These are phyloP conservation scores for Pemphigus obesinymphae DNA, from an alignment of 1,140 invertebrate genomes.

Conservation along the genomic window DNA sequence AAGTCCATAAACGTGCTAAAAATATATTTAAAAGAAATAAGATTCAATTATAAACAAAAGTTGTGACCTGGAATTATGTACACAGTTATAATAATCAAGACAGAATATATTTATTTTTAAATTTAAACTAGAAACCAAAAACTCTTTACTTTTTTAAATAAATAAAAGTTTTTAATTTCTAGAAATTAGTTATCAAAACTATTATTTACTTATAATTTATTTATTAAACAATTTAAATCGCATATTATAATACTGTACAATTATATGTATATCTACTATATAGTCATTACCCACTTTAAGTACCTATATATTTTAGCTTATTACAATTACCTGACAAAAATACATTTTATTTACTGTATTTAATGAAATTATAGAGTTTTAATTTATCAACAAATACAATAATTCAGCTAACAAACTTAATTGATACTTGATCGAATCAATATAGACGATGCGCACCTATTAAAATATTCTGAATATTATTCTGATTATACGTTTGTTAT, in stretches of 20 bases:
- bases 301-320: no score
- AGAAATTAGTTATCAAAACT: not conserved
- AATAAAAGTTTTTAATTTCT: not conserved
- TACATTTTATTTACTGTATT: no score
- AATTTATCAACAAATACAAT: no score
- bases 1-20: not conserved
- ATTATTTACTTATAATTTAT: conserved; percentile 16
- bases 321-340: no score
- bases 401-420: no score
- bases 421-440: no score
- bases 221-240: no score
- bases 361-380: no score
- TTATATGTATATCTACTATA: no score
- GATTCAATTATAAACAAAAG: not conserved
- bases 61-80: not conserved
- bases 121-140: not conserved
- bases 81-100: not conserved
- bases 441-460: no score
- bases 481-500: not conserved
- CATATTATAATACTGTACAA: no score
- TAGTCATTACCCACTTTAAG: no score
- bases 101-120: not conserved
- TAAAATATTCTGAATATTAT: not conserved
- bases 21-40: not conserved
- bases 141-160: not conserved